Evolutionary conservation across 2,113 vertebrate genomes (phyloP), one percentile per base, ranked within the genome.

Genomic region (Gallinago media): DNA sequence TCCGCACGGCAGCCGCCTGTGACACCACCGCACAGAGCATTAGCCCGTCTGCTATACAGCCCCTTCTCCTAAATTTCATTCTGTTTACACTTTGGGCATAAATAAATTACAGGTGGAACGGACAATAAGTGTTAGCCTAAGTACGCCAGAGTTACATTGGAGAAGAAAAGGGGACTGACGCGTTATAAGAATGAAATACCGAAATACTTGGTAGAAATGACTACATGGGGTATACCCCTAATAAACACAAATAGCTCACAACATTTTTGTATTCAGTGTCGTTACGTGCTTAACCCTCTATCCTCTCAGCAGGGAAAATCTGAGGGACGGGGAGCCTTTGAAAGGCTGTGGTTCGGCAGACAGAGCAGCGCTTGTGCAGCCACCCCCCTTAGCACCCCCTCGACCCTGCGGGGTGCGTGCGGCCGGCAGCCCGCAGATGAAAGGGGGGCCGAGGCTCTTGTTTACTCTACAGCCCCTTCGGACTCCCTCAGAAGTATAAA

Each of bases 401-500:
- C 61, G 87, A 91, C 92, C 78, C 82, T 32, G 42, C 18, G 74
- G 78, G 82, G 93, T 87, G 68, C 2, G 4, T 70, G 88, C 55
- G 67, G 42, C 87, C 62, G 75, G 11, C 78, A 82, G 55, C 55
- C 27, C 46, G 2, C 63, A 63, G 93, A 94, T 83, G 90, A 92
- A 95, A 96, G 85, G 68, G 92, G 66, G 72, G 32, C 74, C 90
- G 42, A 31, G 89, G 4, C 75, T 77, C 50, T 16, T 95, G 74
- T 93, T 96, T 94, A 74, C 78, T 90, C 77, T 55, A 52, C 55
- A 86, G 75, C 79, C 88, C 88, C 82, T 84, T 84, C 68, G 4
- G 71, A n/a, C 75, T 63, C n/a, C 55, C 80, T 76, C 19, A 86
- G 78, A 88, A 90, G 55, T 74, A 80, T 56, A 90, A 90, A 91